phyloP scores from a whole-genome alignment of 2,113 vertebrate genomes.

The Melanotaenia duboulayi region DNA sequence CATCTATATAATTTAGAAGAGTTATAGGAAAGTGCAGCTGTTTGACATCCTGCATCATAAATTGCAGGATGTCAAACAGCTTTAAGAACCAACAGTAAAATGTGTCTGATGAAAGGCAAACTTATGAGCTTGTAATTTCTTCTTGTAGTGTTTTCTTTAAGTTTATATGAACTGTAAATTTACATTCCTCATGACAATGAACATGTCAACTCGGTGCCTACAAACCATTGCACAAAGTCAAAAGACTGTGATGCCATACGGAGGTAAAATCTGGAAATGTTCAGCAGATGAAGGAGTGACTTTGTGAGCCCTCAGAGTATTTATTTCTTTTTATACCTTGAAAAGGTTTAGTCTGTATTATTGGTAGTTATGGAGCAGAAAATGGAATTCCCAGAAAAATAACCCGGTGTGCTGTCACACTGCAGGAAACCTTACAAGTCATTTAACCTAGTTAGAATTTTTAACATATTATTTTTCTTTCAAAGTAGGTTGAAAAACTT shows the following conservation, averaged over 20 bases:
- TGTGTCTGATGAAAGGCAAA: neutral
- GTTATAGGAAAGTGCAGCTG: too few species aligned
- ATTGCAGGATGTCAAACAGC: neutral
- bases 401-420: constrained; percentile 65
- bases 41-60: neutral
- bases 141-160: constrained; percentile 8
- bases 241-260: constrained; percentile 46
- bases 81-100: neutral
- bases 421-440: constrained; percentile 70
- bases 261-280: constrained; percentile 74
- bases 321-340: constrained; percentile 72
- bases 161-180: constrained; percentile 30
- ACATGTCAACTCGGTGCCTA: constrained; percentile 14
- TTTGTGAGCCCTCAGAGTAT: constrained; percentile 77
- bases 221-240: constrained; percentile 39
- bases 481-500: constrained; percentile 26
- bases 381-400: constrained; percentile 78
- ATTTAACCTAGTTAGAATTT: constrained; percentile 67
- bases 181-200: constrained; percentile 33
- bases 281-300: constrained; percentile 74
- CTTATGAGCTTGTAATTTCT: neutral
- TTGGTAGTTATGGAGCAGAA: constrained; percentile 76
- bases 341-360: constrained; percentile 70
- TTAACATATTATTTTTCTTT: constrained; percentile 60
- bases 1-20: too few species aligned